Base-by-base conservation (phyloP, 2,888 invertebrate species). In the Noctua janthe region DNA sequence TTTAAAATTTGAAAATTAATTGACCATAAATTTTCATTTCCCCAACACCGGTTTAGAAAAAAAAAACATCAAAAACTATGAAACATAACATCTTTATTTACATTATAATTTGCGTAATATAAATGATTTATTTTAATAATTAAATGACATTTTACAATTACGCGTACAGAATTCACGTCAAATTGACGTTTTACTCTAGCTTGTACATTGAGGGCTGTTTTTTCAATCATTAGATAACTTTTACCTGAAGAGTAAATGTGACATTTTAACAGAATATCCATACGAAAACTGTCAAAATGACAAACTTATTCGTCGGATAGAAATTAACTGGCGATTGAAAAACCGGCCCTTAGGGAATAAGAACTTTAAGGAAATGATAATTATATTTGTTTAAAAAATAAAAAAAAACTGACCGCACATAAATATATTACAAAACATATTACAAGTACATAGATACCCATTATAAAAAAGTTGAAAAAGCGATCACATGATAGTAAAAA, bases 61-160 rank as follows among this genome's bases (percentile, higher is more conserved):
- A 90, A 89, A 90, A 90, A 85, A 91, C 83, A 90, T 86, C 78
- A 84, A 83, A 83, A 86, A 77, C 85, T 80, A 90, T 87, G 76
- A 91, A 94, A 93, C 92, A 88, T 92, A 94, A 94, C 93, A 87
- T 93, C 86, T 95, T 95, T 95, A 95, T 95, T 95, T 94, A 95
- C 94, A 92, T 89, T 83, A 90, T 86, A 89, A 89, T 87, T 84
- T 86, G 80, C 84, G 74, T 87, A 79, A 54, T 78, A 80, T 78
- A 79, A 78, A 85, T 82, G 78, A 84, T 85, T 87, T 82, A 78
- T 82, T 88, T 71, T 72, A 87, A 84, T 76, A 79, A 85, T 79
- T 86, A 82, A 79, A 87, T 51, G 81, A 84, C 64, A 74, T 71
- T 78, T 84, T 76, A 83, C 59, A 76, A 76, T 66, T 39, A 87